These are phyloP conservation scores for Xyrauchen texanus DNA, from an alignment of 2,113 vertebrate genomes.

Conservation along the genomic window DNA sequence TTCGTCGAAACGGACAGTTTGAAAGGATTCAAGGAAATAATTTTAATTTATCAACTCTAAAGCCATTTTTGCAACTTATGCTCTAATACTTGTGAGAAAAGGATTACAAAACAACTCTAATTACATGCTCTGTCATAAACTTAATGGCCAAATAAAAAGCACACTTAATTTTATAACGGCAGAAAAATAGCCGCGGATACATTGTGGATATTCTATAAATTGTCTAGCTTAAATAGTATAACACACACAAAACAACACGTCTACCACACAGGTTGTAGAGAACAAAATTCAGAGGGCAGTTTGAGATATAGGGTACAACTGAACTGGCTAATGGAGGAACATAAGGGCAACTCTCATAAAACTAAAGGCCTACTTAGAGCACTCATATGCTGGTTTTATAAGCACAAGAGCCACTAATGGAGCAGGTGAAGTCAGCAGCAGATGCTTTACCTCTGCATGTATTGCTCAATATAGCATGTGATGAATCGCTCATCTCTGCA, in stretches of 20 bases:
- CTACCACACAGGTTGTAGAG: not conserved
- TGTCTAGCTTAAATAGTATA: too few species aligned
- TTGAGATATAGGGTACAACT: not conserved
- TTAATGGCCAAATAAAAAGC: too few species aligned
- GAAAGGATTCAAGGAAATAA: too few species aligned
- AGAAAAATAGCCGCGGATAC: too few species aligned
- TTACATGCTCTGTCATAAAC: too few species aligned
- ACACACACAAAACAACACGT: not conserved
- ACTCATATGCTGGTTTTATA: not conserved
- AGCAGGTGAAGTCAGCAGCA: constrained; percentile 19
- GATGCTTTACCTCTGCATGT: constrained; percentile 17
- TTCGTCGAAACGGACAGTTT: too few species aligned
- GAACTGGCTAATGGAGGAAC: constrained; percentile 5
- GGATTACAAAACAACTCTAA: too few species aligned
- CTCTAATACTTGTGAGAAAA: too few species aligned
- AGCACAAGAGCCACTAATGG: not conserved
- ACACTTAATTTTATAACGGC: too few species aligned
- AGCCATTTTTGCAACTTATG: too few species aligned
- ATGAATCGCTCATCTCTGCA: constrained; percentile 15
- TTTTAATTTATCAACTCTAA: too few species aligned
- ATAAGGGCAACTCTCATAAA: not conserved
- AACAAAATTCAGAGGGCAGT: not conserved
- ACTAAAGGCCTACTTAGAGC: not conserved
- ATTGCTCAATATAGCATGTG: constrained; percentile 32
- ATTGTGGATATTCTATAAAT: too few species aligned